Conservation (phyloP, 2,113 vertebrate species). For the Apteryx mantelli region DNA sequence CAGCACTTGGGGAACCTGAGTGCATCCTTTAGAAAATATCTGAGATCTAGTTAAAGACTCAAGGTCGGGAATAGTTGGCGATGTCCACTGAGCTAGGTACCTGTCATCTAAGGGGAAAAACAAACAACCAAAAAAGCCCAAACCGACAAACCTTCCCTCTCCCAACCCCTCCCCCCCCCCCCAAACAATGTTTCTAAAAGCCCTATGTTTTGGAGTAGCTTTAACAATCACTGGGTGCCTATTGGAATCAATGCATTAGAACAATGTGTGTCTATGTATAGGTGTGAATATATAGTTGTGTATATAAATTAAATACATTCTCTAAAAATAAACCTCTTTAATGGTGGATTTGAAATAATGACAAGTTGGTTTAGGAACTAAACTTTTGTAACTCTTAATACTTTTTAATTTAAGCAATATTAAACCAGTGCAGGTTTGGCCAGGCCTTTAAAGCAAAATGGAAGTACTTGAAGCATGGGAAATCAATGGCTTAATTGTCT, state of each 20-base stretch:
- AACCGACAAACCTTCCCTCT: too few species aligned
- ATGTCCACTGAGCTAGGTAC: not conserved
- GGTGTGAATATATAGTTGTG: not conserved
- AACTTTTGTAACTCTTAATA: not conserved
- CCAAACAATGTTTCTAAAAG: not conserved
- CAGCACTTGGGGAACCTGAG: not conserved
- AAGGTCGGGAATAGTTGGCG: not conserved
- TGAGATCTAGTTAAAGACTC: not conserved
- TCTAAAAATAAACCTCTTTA: not conserved
- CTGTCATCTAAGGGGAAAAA: not conserved
- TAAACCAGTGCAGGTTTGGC: not conserved
- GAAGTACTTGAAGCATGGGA: not conserved
- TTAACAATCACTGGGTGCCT: not conserved
- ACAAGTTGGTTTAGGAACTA: not conserved
- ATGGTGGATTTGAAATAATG: not conserved
- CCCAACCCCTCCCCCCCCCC: too few species aligned
- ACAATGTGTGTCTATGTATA: not conserved
- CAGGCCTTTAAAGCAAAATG: not conserved
- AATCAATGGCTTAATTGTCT: constrained; percentile 49
- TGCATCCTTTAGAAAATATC: not conserved
- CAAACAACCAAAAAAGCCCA: too few species aligned
- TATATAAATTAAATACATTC: not conserved
- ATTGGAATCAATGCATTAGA: not conserved
- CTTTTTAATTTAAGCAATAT: constrained; percentile 22
- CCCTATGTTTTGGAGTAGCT: not conserved